Evolutionary conservation across 2,888 invertebrate genomes (phyloP), one percentile per base, ranked within the genome.

Genomic region (Eilema griseolum): DNA sequence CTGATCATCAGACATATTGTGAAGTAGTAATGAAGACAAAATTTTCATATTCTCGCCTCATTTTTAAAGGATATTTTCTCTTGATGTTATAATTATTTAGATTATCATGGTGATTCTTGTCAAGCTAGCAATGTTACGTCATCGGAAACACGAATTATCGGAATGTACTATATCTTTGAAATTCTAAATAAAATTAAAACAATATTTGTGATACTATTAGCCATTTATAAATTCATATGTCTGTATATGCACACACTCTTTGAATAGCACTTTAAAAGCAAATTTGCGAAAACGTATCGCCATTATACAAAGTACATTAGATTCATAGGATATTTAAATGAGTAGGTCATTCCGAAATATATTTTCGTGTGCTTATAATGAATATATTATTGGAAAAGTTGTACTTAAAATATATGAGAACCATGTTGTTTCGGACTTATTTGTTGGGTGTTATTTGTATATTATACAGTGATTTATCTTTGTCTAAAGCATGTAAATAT

Each of bases 401-500:
- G 93, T 93, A 94, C 93, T 93, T 93, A 93, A 83, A 91, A 87
- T 80, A 86, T 87, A 83, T 83, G 72, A 81, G 83, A 86, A 85
- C 83, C 83, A 85, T 85, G 88, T 90, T 91, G 86, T 91, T 90
- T 90, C 87, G 83, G 83, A 89, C 89, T 88, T 87, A 87, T 87
- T 92, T 91, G 92, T 92, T 93, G 89, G 86, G 86, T 91, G 91
- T 93, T 92, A 88, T 88, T 90, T 92, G 90, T 93, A 92, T 91
- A 91, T 91, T 92, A 89, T 91, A 92, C 93, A 90, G 89, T 90
- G 89, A 89, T 90, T 89, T 91, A 90, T 92, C 88, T 88, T 90
- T 90, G 85, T 89, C 90, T 89, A 89, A 91, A 89, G 89, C 91
- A 89, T 95, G 94, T 95, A 95, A 90, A 94, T 95, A 94, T 88